Percentiles rank a stretch among this genome's conserved stretches.
These are phyloP conservation scores for Antitype chi DNA, from an alignment of 2,888 invertebrate genomes.

Conservation along the genomic window DNA sequence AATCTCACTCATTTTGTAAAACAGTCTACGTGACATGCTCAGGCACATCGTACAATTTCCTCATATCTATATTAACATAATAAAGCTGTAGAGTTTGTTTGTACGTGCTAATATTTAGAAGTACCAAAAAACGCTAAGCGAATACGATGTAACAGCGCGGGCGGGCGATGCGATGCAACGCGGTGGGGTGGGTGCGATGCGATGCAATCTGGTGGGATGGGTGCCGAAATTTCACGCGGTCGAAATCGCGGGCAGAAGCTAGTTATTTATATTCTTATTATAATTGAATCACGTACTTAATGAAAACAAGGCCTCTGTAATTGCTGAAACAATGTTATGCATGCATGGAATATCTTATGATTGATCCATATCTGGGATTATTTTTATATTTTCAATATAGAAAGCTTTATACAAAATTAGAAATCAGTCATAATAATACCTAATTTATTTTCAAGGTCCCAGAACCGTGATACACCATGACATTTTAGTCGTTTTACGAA, in stretches of 20 bases:
- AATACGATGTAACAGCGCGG: no score
- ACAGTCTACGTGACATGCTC: slow-evolving; percentile 17
- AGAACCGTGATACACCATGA: no score
- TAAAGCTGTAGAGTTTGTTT: no score
- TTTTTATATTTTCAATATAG: background rate
- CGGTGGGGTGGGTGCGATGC: no score
- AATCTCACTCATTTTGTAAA: slow-evolving; percentile 19
- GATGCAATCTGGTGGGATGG: no score
- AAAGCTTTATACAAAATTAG: background rate
- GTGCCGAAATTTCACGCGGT: no score
- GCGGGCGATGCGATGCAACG: no score
- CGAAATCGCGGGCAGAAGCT: no score
- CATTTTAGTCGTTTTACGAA: no score
- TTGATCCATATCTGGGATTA: background rate
- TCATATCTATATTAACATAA: background rate
- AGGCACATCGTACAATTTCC: slow-evolving; percentile 7
- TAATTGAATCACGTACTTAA: slow-evolving; percentile 61
- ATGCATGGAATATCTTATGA: slow-evolving; percentile 42
- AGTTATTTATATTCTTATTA: slow-evolving; percentile 37
- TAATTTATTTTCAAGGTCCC: background rate
- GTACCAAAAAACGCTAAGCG: no score
- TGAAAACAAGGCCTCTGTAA: slow-evolving; percentile 45
- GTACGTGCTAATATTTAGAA: no score
- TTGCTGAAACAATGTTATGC: slow-evolving; percentile 27
- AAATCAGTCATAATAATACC: background rate